Base-by-base conservation (phyloP, 2,888 invertebrate genomes). In the Parnassius glacialis region DNA sequence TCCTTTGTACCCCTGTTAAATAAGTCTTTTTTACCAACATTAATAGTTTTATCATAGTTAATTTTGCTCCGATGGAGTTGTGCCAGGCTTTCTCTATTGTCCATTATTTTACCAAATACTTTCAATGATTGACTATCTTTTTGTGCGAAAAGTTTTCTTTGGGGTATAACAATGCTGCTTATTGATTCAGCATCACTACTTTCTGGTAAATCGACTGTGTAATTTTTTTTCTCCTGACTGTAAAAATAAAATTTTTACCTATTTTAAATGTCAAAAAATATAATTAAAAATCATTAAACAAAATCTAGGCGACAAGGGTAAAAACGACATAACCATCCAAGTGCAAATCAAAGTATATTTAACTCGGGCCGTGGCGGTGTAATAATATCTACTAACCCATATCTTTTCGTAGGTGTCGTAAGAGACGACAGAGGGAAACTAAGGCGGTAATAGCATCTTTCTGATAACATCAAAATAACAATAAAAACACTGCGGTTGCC, bases 101-200 rank as follows among this genome's bases (percentile, higher is more conserved):
- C 75, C 34, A 79, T 68, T 2, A 88, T 62, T 65, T 80, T 68
- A 3, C 70, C 70, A 68, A 81, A 84, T 57, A 79, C 80, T 41
- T 80, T 79, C 65, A 80, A 74, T 2, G 73, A 69, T 47, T 70
- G 67, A 47, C 75, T 79, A 52, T 86, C 81, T 70, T 85, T 88
- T 61, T 85, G 80, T 10, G 76, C 73, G 53, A 91, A 90, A 0
- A 91, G 68, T 67, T 77, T 85, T 50, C 82, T 71, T 68, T 87
- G 86, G 42, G 89, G 85, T 2, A 91, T 73, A 0, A 87, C 80
- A 64, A 91, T 90, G 68, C 91, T 91, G 47, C 68, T 73, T 20
- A 90, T 83, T 11, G 90, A 87, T 73, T 90, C 90, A 69, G 74
- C 79, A 62, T 82, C 87, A 67, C 90, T 90, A 69, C 85, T 90